Conservation (phyloP, 1,140 invertebrate species). For the Drosophila ohnishii region DNA sequence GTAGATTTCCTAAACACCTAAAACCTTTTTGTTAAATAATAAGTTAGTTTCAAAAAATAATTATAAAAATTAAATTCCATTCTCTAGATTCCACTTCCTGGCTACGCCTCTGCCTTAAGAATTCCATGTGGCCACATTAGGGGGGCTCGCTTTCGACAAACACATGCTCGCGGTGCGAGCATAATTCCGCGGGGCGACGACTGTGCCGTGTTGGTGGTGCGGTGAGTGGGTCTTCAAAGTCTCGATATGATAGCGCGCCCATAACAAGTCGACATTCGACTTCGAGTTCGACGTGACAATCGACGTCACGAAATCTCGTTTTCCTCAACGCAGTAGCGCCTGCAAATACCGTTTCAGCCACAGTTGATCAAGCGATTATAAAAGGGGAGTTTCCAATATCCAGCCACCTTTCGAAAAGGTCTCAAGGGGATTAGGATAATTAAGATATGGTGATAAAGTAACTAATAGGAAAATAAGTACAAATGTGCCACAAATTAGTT, state of each 20-base stretch:
- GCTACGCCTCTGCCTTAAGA: slow-evolving; percentile 19
- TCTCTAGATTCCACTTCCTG: not conserved
- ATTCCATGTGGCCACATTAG: slow-evolving; percentile 44
- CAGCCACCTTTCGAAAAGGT: slow-evolving; percentile 24
- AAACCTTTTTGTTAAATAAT: not conserved
- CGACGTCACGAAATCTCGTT: slow-evolving; percentile 46
- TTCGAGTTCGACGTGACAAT: slow-evolving; percentile 7
- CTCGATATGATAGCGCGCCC: slow-evolving; percentile 41
- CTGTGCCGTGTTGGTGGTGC: slow-evolving; percentile 3
- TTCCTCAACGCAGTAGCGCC: slow-evolving; percentile 11
- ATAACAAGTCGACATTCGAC: slow-evolving; percentile 33
- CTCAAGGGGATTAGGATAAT: slow-evolving; percentile 8
- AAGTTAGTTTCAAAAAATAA: not conserved
- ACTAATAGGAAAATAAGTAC: not conserved
- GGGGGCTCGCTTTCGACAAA: slow-evolving; percentile 46
- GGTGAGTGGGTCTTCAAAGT: slow-evolving; percentile 18
- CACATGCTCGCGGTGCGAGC: slow-evolving; percentile 23
- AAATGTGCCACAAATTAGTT: not conserved
- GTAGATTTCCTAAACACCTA: not conserved
- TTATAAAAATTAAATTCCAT: not conserved
- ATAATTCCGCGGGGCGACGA: slow-evolving; percentile 5
- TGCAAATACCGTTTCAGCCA: slow-evolving; percentile 41
- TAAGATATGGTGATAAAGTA: slow-evolving; percentile 1
- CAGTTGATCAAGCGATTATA: slow-evolving; percentile 46
- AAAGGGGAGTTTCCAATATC: slow-evolving; percentile 22